Percentiles rank a stretch among this genome's conserved stretches.
phyloP scores from a whole-genome alignment of 2,797 vertebrate species.

The Sebastes taczanowskii region DNA sequence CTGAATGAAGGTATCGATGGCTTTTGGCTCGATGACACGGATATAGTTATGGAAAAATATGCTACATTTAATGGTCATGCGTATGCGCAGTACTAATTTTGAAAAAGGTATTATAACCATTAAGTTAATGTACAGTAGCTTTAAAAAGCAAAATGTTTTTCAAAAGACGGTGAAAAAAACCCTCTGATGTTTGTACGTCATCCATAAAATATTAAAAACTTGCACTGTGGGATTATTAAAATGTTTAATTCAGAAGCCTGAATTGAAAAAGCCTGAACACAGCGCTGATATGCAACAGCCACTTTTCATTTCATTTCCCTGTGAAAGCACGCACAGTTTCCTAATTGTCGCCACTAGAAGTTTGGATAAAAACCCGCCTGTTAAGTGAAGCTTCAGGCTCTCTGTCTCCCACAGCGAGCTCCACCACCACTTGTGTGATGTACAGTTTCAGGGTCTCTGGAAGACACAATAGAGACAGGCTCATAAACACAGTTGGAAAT shows the following conservation, averaged over 20 bases:
- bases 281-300: neutral
- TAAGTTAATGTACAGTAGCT: neutral
- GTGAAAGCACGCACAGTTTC: neutral
- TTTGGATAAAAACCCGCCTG: conserved; percentile 65
- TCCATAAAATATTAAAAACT: neutral
- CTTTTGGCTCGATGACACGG: neutral
- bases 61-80: neutral
- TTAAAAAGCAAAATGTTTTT: neutral
- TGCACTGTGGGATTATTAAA: neutral
- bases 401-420: conserved; percentile 61
- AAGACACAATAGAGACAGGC: conserved; percentile 14
- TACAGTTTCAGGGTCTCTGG: conserved; percentile 84
- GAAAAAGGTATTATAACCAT: neutral
- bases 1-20: neutral
- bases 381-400: conserved; percentile 45
- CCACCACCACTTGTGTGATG: conserved; percentile 83
- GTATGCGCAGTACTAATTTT: neutral
- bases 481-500: neutral
- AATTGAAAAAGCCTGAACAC: neutral
- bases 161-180: neutral
- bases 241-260: neutral
- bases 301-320: neutral
- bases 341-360: neutral
- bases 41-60: neutral
- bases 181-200: neutral